Base-by-base conservation (phyloP, 1,140 invertebrate species). In the Octopus bimaculoides region DNA sequence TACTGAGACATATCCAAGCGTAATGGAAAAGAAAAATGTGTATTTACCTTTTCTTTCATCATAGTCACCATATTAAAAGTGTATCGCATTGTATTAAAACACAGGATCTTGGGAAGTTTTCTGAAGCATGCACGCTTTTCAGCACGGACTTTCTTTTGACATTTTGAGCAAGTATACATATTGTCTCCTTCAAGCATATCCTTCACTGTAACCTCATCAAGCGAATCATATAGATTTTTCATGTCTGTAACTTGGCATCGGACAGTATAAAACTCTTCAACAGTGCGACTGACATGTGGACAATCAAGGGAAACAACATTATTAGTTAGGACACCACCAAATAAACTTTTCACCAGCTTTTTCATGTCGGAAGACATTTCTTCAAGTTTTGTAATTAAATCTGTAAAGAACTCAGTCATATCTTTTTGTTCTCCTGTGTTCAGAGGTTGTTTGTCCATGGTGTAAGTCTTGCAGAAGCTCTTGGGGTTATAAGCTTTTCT, bases 21-120 rank as follows among this genome's bases (percentile, higher is more conserved):
- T 88, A 98, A 92, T 0, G 97, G 97, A 90, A 98, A 98, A n/a
- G 96, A 97, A 88, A 98, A 98, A 87, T 98, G 96, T 0, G 96
- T 98, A 89, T 98, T 98, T 0, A 98, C 96, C 89, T 98, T 98
- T 89, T 98, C 97, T 87, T 98, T 98, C 10, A 96, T 92, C 96
- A 98, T 98, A 0, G 97, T 98, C 0, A 97, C 92, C 96, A 98
- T 98, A 89, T 98, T 98, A 88, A 98, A 98, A 0, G 96, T 97
- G 84, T 98, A 98, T n/a, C 97, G 92, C 96, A 98, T 97, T 0
- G 97, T 98, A 88, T 98, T 98, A 87, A 98, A 97, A 86, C 96
- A 98, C 17, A 98, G 89, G 81, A 98, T 97, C 79, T 95, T 94
- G 0, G 97, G 97, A 12, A 98, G 89, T 85, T 96, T 96, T 86